Conservation (phyloP, 2,888 invertebrate genomes). For the Folsomia manolachei region DNA sequence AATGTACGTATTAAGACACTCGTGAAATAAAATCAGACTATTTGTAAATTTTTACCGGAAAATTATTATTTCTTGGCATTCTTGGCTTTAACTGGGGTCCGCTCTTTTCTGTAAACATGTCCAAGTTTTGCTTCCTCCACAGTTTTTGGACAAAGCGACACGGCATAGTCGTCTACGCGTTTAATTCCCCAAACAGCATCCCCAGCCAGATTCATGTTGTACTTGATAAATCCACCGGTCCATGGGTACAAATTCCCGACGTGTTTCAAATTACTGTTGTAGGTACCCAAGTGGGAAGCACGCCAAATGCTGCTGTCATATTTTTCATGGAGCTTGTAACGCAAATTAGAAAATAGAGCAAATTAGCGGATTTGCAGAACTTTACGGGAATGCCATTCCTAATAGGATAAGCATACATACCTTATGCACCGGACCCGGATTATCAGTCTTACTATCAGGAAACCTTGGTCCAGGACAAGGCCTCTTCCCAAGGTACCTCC, state of each 20-base stretch:
- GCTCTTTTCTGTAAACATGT: too few species aligned
- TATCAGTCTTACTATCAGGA: constrained; percentile 8
- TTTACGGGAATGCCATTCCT: background rate
- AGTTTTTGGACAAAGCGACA: constrained; percentile 2
- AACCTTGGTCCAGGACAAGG: constrained; percentile 22
- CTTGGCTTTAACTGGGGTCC: too few species aligned
- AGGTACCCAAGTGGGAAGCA: constrained; percentile 42
- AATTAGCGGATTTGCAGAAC: background rate
- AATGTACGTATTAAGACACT: background rate
- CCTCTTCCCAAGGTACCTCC: background rate
- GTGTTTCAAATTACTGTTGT: constrained; percentile 38
- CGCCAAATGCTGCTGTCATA: constrained; percentile 40
- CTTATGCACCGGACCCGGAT: constrained; percentile 42
- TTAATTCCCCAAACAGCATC: constrained; percentile 30
- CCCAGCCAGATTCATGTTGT: constrained; percentile 28
- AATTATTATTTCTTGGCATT: too few species aligned
- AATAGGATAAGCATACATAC: constrained; percentile 7
- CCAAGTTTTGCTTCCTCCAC: too few species aligned
- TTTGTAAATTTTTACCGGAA: too few species aligned
- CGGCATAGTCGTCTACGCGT: constrained; percentile 35
- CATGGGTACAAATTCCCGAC: constrained; percentile 31
- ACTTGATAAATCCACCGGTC: constrained; percentile 37
- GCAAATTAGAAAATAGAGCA: background rate
- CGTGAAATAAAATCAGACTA: too few species aligned
- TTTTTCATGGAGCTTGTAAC: constrained; percentile 37